Evolutionary conservation across 2,113 vertebrate genomes (phyloP), one percentile per base, ranked within the genome.

Genomic region (Lipophrys pholis): DNA sequence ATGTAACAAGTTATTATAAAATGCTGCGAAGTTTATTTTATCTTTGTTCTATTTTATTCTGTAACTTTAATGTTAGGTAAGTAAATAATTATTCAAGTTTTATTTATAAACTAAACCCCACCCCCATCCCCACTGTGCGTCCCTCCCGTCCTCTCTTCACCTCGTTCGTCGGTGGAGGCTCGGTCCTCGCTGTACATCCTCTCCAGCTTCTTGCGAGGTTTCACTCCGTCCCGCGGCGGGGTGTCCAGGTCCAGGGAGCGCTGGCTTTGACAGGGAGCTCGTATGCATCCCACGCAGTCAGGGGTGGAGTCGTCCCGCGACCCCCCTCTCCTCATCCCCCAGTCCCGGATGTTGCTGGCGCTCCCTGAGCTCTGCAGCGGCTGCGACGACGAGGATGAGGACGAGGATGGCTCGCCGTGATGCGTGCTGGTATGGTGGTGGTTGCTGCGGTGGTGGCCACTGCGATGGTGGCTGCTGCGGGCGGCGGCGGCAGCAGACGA

Each of bases 111-210:
- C 21, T 4, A 30, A 30, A 30, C 21, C 21, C 21, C 21, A 2
- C 21, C 21, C 21, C 21, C 21, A 2, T 4, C 21, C 21, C 21
- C 21, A 30, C 21, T 4, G 21, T 30, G 2, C 21, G 21, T 30
- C 21, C 21, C 7, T 5, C 38, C 12, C 35, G 16, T 30, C 6
- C 11, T 1, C 14, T 59, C 42, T 54, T 83, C 75, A 94, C 92
- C 93, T 76, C 81, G 86, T 61, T 93, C 91, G 78, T 95, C 73
- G 90, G 94, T 94, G 8, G 96, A 93, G 73, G 95, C 90, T 6
- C 94, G 92, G 63, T 99, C 97, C 0, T 98, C 94, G 1, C 97
- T 99, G 81, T 95, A 95, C 95, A 97, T 96, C 91, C 97, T 93
- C 93, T 96, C 96, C 85, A 98, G 94, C 86, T 96, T 97, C 71